Base-by-base conservation (phyloP, 2,797 vertebrate species). In the Poecile montanus region DNA sequence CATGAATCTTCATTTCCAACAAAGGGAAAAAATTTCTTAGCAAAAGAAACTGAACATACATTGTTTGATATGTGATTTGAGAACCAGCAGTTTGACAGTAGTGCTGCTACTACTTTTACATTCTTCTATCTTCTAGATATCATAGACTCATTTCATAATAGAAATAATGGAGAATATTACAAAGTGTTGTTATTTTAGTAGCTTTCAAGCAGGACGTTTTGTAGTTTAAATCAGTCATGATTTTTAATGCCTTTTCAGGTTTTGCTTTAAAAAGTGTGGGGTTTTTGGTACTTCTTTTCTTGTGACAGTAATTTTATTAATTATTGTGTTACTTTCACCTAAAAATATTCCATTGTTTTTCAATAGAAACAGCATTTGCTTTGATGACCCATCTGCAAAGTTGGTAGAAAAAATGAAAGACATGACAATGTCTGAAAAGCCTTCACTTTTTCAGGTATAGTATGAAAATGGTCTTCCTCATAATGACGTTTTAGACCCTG, bases 381-480 rank as follows among this genome's bases (percentile, higher is more conserved):
- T 48, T 77, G 1, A 23, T 21, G 45, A 44, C 27, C 48, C 82
- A 42, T 2, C 6, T 83, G 13, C 2, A 58, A 17, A 3, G 6
- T 14, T 85, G 34, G 7, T 2, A 81, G 38, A 42, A 44, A 54
- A 84, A 51, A 12, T 11, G 8, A 22, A 20, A 51, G 26, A 47
- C 17, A 3, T 82, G 79, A 9, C 12, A n/a, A 4, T 79, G 40
- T 8, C 6, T 42, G 48, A 18, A 83, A 79, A 53, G 22, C 22
- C n/a, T 80, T 60, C 78, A 44, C 23, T 36, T 70, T 4, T 11
- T 92, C 10, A 9, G 97, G 97, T 98, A 96, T 2, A 45, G 51
- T 94, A 81, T 91, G 65, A 48, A 42, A 80, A 73, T 58, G 2
- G 7, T 88, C 44, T 87, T 91, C 34, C 34, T 72, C 12, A 6